phyloP scores from a whole-genome alignment of 2,113 vertebrate species.

The Pomatorhinus ruficollis region DNA sequence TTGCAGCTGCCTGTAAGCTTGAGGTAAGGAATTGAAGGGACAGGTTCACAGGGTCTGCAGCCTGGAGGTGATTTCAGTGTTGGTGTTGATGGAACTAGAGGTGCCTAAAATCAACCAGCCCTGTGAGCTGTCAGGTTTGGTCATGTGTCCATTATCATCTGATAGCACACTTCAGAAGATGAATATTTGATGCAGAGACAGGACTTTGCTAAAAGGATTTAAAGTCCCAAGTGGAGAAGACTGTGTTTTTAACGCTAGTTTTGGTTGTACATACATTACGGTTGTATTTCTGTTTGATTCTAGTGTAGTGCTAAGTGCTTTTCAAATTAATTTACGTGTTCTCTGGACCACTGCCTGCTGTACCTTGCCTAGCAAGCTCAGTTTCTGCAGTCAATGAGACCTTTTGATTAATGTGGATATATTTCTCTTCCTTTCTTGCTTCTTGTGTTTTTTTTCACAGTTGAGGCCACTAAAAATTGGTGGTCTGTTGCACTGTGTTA shows the following conservation, averaged over 20 bases:
- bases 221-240: neutral
- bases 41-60: neutral
- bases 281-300: neutral
- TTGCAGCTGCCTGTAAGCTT: neutral
- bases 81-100: neutral
- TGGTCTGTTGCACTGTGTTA: neutral
- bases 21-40: neutral
- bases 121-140: neutral
- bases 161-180: neutral
- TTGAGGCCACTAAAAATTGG: neutral
- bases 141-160: neutral
- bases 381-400: neutral
- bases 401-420: neutral
- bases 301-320: neutral
- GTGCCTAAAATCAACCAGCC: neutral
- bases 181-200: neutral
- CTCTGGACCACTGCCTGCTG: neutral
- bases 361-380: neutral
- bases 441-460: neutral
- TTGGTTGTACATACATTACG: neutral
- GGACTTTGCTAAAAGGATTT: neutral
- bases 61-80: neutral
- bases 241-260: neutral
- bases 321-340: neutral
- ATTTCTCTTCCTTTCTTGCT: neutral